Percentiles rank a stretch among this genome's conserved stretches.
These are phyloP conservation scores for Rugalucina vietnamica DNA, from an alignment of 2,888 invertebrate genomes.

Conservation along the genomic window DNA sequence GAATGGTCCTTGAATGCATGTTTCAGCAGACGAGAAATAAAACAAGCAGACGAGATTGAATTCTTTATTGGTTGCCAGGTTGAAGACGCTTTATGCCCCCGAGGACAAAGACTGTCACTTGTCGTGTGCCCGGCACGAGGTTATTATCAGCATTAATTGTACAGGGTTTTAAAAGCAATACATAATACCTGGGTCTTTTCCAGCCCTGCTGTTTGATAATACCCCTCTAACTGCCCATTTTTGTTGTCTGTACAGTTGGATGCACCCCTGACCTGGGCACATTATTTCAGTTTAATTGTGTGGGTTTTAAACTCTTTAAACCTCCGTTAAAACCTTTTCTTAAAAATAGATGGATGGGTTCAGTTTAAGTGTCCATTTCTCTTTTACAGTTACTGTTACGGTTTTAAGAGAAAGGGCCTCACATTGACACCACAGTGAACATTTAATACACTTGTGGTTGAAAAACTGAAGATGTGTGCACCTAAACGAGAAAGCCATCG, in stretches of 20 bases:
- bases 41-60: background rate
- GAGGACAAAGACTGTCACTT: background rate
- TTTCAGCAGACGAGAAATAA: background rate
- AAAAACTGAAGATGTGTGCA: no score
- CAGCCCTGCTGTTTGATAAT: constrained; percentile 5
- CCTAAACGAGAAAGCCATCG: no score
- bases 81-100: background rate
- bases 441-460: no score
- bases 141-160: constrained; percentile 2
- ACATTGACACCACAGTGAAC: no score
- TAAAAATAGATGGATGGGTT: background rate
- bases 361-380: background rate
- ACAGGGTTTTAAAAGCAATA: background rate
- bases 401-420: background rate
- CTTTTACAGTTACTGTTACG: background rate
- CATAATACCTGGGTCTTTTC: constrained; percentile 1
- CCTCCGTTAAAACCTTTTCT: background rate
- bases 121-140: constrained; percentile 11
- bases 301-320: constrained; percentile 7
- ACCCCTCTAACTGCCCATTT: background rate
- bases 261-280: background rate
- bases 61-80: background rate
- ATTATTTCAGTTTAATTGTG: constrained; percentile 12
- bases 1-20: constrained; percentile 5
- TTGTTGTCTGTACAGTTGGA: background rate